Percentiles rank a stretch among this genome's conserved stretches.
phyloP scores from a whole-genome alignment of 2,113 vertebrate species.

The Hypomesus transpacificus region DNA sequence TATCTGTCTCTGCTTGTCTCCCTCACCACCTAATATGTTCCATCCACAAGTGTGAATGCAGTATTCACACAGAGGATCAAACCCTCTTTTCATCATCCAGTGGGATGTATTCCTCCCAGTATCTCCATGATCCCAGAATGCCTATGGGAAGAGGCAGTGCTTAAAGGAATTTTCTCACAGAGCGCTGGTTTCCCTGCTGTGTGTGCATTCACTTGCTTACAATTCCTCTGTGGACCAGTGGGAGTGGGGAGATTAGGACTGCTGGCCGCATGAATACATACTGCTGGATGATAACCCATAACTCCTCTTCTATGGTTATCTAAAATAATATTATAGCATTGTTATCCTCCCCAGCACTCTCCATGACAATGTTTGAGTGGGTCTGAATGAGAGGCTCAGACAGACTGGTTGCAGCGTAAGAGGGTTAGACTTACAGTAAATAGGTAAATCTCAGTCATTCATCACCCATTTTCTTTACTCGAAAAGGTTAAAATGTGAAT shows the following conservation, averaged over 20 bases:
- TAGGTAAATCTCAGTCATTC: slow-evolving; percentile 38
- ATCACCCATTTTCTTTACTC: slow-evolving; percentile 21
- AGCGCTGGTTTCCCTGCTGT: slow-evolving; percentile 2
- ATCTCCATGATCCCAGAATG: slow-evolving; percentile 12
- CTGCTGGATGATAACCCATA: not conserved
- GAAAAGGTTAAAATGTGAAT: too few species aligned
- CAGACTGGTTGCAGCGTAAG: slow-evolving; percentile 15
- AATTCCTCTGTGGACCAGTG: not conserved
- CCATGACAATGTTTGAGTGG: not conserved
- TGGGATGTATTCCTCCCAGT: slow-evolving; percentile 16
- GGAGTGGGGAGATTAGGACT: not conserved
- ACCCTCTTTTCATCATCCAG: not conserved
- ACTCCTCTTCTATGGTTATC: not conserved
- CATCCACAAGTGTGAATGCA: not conserved
- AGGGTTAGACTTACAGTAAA: slow-evolving; percentile 24
- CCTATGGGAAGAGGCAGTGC: slow-evolving; percentile 9
- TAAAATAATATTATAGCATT: not conserved
- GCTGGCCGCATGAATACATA: not conserved
- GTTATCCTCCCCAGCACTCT: not conserved
- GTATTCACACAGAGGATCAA: slow-evolving; percentile 2
- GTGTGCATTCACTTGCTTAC: not conserved
- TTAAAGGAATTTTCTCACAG: slow-evolving; percentile 5
- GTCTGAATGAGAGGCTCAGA: not conserved
- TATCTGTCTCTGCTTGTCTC: not conserved
- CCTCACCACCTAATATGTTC: not conserved